Conservation (phyloP, 2,113 vertebrate genomes). For the Callipepla squamata region DNA sequence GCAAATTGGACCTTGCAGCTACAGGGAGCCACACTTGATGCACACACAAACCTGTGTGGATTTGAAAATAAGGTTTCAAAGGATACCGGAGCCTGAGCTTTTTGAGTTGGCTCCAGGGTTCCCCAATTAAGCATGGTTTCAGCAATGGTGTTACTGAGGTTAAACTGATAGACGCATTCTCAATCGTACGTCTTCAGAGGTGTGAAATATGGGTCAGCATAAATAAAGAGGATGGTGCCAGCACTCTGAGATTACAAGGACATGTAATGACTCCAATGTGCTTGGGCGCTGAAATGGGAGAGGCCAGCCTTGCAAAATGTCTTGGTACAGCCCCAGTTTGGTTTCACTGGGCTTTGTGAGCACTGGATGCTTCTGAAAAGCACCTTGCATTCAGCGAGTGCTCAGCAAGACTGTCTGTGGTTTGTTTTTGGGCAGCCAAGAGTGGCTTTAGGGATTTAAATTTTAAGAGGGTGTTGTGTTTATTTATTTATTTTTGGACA, state of each 20-base stretch:
- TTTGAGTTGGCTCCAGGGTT: not conserved
- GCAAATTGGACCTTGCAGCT: not conserved
- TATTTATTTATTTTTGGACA: not conserved
- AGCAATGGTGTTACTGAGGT: not conserved
- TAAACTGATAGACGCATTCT: not conserved
- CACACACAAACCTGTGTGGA: not conserved
- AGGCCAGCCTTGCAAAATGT: not conserved
- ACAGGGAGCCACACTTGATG: not conserved
- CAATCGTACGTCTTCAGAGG: not conserved
- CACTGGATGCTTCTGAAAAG: not conserved
- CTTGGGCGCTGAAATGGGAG: not conserved
- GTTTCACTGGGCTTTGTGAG: not conserved
- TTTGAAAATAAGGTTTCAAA: constrained; percentile 22
- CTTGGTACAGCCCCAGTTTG: not conserved
- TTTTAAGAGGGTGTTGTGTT: not conserved
- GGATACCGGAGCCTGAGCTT: not conserved
- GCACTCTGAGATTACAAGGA: constrained; percentile 39
- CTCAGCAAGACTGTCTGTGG: not conserved
- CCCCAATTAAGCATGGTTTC: not conserved
- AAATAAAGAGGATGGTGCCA: constrained; percentile 18
- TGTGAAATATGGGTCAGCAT: not conserved
- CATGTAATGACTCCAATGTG: not conserved
- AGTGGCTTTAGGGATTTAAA: not conserved
- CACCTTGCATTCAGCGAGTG: not conserved
- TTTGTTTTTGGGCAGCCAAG: not conserved